A percentile compares a stretch with the other conserved stretches of the same genome.
Conservation (phyloP, 1,140 invertebrate species). For the Yoshiicerus persimilis region DNA sequence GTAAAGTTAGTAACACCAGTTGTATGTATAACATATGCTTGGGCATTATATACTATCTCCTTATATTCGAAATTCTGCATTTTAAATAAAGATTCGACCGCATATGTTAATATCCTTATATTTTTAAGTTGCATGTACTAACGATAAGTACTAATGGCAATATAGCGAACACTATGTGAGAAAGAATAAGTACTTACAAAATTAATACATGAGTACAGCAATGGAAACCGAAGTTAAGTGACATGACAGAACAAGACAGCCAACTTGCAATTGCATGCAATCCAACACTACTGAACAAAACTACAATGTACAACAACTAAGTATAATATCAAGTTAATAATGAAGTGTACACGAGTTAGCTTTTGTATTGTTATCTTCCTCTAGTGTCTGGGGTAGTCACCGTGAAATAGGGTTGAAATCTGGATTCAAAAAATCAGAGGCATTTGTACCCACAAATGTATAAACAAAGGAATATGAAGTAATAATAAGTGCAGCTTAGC, state of each 20-base stretch:
- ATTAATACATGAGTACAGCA: not conserved
- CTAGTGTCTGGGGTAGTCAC: not conserved
- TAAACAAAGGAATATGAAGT: too few relatives aligned
- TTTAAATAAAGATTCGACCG: not conserved
- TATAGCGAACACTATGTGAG: not conserved
- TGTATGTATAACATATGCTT: not conserved
- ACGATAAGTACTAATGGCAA: not conserved
- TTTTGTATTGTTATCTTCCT: not conserved
- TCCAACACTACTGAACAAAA: not conserved
- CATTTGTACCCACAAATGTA: not conserved
- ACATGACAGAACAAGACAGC: slow-evolving; percentile 18
- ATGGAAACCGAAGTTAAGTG: not conserved
- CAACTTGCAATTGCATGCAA: slow-evolving; percentile 5
- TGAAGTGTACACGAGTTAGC: not conserved
- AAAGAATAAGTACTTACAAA: not conserved
- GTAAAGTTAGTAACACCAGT: not conserved
- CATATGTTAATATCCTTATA: not conserved
- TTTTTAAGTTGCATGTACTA: not conserved
- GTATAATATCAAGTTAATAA: not conserved
- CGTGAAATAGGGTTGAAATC: not conserved
- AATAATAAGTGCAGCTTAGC: not conserved
- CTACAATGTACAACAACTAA: not conserved
- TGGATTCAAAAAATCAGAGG: not conserved
- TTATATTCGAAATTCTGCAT: not conserved
- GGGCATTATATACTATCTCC: not conserved